phyloP scores from a whole-genome alignment of 1,140 invertebrate genomes.

The Drosophila carrolli region DNA sequence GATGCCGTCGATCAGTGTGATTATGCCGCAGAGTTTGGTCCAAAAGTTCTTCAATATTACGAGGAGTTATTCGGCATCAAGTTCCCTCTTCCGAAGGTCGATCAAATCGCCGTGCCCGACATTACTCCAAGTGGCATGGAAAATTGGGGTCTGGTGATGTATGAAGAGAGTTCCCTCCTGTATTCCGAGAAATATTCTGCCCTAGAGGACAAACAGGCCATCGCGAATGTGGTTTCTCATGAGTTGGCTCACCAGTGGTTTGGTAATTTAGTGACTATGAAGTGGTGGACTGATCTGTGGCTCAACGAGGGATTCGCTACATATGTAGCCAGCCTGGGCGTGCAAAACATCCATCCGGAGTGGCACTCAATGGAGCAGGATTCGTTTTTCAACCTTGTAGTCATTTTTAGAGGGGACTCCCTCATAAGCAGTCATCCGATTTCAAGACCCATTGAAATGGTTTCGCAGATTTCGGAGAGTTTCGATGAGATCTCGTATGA shows the following conservation, averaged over 20 bases:
- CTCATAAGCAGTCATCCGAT: constrained; percentile 87
- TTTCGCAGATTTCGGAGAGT: constrained; percentile 92
- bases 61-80: constrained; percentile 89
- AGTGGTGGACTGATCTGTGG: constrained; percentile 94
- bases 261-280: constrained; percentile 90
- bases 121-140: constrained; percentile 91
- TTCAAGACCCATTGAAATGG: constrained; percentile 87
- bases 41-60: constrained; percentile 86
- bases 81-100: constrained; percentile 88
- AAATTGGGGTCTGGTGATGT: constrained; percentile 88
- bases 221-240: constrained; percentile 89
- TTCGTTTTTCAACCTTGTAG: constrained; percentile 86
- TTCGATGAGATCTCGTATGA: constrained; percentile 95
- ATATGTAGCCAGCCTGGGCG: constrained; percentile 87
- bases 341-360: constrained; percentile 86
- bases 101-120: constrained; percentile 92
- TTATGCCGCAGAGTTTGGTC: constrained; percentile 87
- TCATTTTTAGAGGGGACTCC: constrained; percentile 86
- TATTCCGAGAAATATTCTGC: constrained; percentile 85
- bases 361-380: constrained; percentile 88
- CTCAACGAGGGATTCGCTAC: constrained; percentile 95
- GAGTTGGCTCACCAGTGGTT: constrained; percentile 94
- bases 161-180: constrained; percentile 64
- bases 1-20: constrained; percentile 88
- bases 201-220: constrained; percentile 86